Evolutionary conservation across 1,140 invertebrate genomes (phyloP).

Genomic region (Diorhabda carinulata): DNA sequence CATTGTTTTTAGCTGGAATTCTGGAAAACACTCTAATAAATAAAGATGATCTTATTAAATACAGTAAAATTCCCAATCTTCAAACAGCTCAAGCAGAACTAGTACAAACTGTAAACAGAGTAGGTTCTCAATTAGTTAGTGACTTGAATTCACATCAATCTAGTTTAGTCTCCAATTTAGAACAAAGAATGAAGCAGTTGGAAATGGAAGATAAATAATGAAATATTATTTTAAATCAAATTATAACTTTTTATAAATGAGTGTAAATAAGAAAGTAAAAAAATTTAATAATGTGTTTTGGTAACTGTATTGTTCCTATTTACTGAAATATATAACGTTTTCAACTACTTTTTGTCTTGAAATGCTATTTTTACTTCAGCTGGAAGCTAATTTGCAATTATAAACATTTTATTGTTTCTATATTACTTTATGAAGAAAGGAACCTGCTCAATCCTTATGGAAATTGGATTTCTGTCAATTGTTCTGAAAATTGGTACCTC

Average conservation of each 20-base stretch:
- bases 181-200: slow-evolving; percentile 40
- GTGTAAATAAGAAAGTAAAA: slow-evolving; percentile 9
- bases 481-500: too few species aligned
- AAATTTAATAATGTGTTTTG: background rate
- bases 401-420: too few species aligned
- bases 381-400: too few species aligned
- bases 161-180: slow-evolving; percentile 56
- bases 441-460: too few species aligned
- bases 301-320: slow-evolving; percentile 19
- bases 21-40: slow-evolving; percentile 62
- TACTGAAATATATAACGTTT: too few species aligned
- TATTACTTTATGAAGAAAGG: too few species aligned
- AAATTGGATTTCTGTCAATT: too few species aligned
- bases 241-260: background rate
- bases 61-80: slow-evolving; percentile 59
- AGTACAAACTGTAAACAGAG: slow-evolving; percentile 61
- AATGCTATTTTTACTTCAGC: too few species aligned
- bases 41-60: slow-evolving; percentile 61
- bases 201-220: slow-evolving; percentile 25
- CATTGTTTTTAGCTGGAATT: slow-evolving; percentile 58
- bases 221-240: background rate
- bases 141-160: slow-evolving; percentile 67
- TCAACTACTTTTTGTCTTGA: too few species aligned
- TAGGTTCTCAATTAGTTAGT: slow-evolving; percentile 57
- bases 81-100: slow-evolving; percentile 57